phyloP scores from a whole-genome alignment of 1,140 invertebrate species.

The Calephelis virginiensis region DNA sequence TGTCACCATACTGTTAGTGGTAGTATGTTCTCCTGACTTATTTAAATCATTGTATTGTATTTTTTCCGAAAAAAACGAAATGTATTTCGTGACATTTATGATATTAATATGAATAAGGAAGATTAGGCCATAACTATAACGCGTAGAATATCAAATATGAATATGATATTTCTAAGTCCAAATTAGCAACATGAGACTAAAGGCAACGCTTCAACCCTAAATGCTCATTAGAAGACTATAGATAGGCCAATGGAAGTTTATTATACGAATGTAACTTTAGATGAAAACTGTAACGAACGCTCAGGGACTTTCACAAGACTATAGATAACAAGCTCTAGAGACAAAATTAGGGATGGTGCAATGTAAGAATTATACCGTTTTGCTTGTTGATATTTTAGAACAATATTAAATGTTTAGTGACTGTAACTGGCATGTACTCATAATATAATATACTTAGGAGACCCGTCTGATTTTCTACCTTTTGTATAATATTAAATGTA shows the following conservation, averaged over 20 bases:
- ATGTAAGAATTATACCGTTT: constrained; percentile 25
- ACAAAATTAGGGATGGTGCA: constrained; percentile 33
- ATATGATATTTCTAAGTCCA: constrained; percentile 20
- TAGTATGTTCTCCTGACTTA: too few relatives aligned
- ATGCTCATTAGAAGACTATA: constrained; percentile 53
- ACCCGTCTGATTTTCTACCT: too few relatives aligned
- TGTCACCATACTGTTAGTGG: too few relatives aligned
- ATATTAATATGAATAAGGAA: too few relatives aligned
- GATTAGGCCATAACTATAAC: neutral
- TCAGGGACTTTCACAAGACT: constrained; percentile 60
- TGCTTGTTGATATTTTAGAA: neutral
- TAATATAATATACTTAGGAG: neutral
- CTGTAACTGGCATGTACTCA: neutral
- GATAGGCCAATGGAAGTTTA: constrained; percentile 53
- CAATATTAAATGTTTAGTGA: neutral
- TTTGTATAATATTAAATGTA: too few relatives aligned
- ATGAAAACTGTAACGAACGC: constrained; percentile 73
- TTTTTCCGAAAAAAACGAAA: too few relatives aligned
- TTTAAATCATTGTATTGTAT: too few relatives aligned
- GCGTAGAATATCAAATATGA: constrained; percentile 8
- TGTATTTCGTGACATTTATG: too few relatives aligned
- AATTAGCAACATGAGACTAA: constrained; percentile 41
- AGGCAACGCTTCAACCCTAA: constrained; percentile 33
- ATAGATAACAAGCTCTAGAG: constrained; percentile 62
- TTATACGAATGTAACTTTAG: constrained; percentile 67